Conservation (phyloP, 2,888 invertebrate genomes). For the Eupsilia transversa region DNA sequence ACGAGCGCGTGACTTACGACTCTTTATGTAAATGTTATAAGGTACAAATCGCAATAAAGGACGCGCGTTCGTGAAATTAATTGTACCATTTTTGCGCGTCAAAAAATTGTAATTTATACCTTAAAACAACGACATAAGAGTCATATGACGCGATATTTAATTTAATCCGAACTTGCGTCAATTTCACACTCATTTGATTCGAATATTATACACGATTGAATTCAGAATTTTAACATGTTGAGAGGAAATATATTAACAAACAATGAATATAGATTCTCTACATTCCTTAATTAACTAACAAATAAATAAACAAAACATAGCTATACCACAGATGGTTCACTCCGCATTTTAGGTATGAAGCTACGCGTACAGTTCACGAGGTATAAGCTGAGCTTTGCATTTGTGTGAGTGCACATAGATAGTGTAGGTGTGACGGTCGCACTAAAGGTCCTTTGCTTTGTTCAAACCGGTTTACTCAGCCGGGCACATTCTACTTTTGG, state of each 20-base stretch:
- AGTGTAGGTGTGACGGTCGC: no score
- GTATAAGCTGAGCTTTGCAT: no score
- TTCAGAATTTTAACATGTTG: background rate
- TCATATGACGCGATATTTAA: background rate
- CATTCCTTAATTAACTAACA: background rate
- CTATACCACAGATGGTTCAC: no score
- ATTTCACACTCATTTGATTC: background rate
- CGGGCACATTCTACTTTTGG: no score
- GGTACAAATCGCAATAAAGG: background rate
- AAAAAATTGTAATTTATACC: background rate
- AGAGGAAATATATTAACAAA: background rate
- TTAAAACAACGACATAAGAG: background rate
- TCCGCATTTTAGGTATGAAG: no score
- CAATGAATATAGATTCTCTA: slow-evolving; percentile 7
- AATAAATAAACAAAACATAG: slow-evolving; percentile 25
- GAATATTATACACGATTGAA: background rate
- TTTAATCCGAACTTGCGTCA: background rate
- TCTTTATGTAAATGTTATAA: background rate
- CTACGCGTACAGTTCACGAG: no score
- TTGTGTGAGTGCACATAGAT: no score
- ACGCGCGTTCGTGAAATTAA: background rate
- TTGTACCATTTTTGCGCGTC: background rate
- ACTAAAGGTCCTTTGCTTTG: no score
- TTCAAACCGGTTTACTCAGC: no score
- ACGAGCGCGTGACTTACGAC: background rate